Conservation (phyloP, 2,888 invertebrate species). For the Toxonevra muliebris region DNA sequence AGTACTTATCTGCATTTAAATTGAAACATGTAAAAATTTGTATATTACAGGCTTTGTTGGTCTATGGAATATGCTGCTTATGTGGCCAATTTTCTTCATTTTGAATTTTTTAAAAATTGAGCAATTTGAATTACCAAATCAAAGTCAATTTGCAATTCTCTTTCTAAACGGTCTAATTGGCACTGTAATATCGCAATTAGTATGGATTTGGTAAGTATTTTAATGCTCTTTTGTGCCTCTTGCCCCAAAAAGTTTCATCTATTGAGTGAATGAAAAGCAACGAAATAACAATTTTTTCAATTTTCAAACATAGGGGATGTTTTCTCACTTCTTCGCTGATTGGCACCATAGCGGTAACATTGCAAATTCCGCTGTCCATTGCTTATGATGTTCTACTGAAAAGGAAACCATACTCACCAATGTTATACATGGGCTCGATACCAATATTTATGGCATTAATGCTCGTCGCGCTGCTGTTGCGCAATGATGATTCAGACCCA, state of each 20-base stretch:
- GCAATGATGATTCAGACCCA: conserved; percentile 86
- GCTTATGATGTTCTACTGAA: conserved; percentile 81
- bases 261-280: too few species aligned
- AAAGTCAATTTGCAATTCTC: conserved; percentile 80
- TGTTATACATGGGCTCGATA: conserved; percentile 81
- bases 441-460: conserved; percentile 73
- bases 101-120: conserved; percentile 86
- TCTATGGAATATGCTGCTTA: conserved; percentile 83
- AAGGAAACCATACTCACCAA: conserved; percentile 72
- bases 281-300: conserved; percentile 7
- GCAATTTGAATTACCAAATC: conserved; percentile 84
- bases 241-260: too few species aligned
- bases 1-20: too few species aligned
- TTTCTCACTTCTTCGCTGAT: conserved; percentile 91
- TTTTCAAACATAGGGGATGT: conserved; percentile 76
- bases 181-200: conserved; percentile 88
- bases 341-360: conserved; percentile 85
- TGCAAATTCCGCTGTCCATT: conserved; percentile 91
- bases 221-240: too few species aligned
- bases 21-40: too few species aligned
- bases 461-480: conserved; percentile 74
- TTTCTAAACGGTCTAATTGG: conserved; percentile 89
- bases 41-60: conserved; percentile 85
- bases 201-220: conserved; percentile 87
- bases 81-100: conserved; percentile 91